Evolutionary conservation across 1,140 invertebrate genomes (phyloP).

Genomic region (Ips typographus): DNA sequence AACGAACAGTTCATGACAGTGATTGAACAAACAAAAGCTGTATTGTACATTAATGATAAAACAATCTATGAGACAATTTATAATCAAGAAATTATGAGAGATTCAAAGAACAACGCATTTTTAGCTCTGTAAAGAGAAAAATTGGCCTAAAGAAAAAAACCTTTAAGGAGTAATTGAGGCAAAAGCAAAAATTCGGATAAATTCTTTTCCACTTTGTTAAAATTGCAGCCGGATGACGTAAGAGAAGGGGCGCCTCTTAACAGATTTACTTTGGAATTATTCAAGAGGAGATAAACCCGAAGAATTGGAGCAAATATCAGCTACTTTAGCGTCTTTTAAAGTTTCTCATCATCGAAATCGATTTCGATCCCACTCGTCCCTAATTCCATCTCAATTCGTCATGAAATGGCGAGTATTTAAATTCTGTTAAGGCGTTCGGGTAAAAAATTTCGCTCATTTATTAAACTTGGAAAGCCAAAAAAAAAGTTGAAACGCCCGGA

Average conservation of each 20-base stretch:
- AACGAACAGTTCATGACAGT: no score
- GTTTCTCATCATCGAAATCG: conserved; percentile 10
- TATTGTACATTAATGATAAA: no score
- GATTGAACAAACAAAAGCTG: no score
- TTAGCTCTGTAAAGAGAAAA: no score
- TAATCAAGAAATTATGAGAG: no score
- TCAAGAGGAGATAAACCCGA: conserved; percentile 16
- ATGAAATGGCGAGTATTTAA: conserved; percentile 19
- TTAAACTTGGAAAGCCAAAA: conserved; percentile 22
- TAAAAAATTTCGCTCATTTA: conserved; percentile 25
- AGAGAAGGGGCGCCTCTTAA: neutral
- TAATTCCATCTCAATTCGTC: conserved; percentile 15
- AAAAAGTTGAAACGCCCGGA: conserved; percentile 28
- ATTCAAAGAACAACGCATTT: no score
- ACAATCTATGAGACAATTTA: no score
- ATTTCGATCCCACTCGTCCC: conserved; percentile 3
- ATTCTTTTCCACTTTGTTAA: no score
- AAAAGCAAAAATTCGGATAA: no score
- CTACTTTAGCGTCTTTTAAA: conserved; percentile 10
- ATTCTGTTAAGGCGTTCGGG: conserved; percentile 26
- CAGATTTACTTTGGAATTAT: conserved; percentile 11
- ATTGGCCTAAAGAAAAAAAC: no score
- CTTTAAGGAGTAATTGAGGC: no score
- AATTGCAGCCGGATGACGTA: no score
- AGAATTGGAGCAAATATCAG: conserved; percentile 13